Base-by-base conservation (phyloP, 2,797 vertebrate genomes). In the Gymnopithys bicolor region DNA sequence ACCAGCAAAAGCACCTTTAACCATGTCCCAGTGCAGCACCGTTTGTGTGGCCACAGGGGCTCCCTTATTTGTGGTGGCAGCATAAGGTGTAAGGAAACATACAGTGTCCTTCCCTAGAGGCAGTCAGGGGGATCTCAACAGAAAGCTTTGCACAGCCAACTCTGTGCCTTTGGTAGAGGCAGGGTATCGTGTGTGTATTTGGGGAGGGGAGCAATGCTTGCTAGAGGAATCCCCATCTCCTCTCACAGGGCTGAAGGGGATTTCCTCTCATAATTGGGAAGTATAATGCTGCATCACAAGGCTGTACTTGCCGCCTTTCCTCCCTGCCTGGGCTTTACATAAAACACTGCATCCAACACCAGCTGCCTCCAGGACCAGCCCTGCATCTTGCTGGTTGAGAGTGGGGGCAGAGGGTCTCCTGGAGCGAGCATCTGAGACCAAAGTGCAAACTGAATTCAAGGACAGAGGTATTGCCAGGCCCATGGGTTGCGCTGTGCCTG, bases 221-320 rank as follows among this genome's bases (percentile, higher is more conserved):
- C 39, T 75, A 37, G 37, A 62, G 37, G 60, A 82, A 32, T 79
- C 19, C 19, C 33, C 9, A 43, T 92, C 15, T 76, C 11, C 27
- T 11, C 78, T 41, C n/a, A 53, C 1, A 41, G 3, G 74, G 30
- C 46, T 9, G 14, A 46, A 56, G 51, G 16, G 49, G 30, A 24
- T 71, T 87, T 73, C 51, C 52, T 56, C 73, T 78, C 2, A 2
- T 64, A 28, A n/a, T 0, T 59, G 46, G 41, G 41, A 71, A 8
- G 32, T 16, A 24, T 4, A 13, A 32, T 32, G 49, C 67, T 66
- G 39, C 2, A 4, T 21, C 1, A 0, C 28, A 32, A 53, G 45
- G 11, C 56, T 22, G 2, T 23, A 18, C 2, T 1, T 37, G 30
- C 19, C 0, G 0, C 35, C 55, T 55, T 58, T n/a, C 53, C 11